A percentile compares a stretch with the other conserved stretches of the same genome.
Evolutionary conservation across 2,113 vertebrate species (phyloP).

Genomic region (Columbina picui): DNA sequence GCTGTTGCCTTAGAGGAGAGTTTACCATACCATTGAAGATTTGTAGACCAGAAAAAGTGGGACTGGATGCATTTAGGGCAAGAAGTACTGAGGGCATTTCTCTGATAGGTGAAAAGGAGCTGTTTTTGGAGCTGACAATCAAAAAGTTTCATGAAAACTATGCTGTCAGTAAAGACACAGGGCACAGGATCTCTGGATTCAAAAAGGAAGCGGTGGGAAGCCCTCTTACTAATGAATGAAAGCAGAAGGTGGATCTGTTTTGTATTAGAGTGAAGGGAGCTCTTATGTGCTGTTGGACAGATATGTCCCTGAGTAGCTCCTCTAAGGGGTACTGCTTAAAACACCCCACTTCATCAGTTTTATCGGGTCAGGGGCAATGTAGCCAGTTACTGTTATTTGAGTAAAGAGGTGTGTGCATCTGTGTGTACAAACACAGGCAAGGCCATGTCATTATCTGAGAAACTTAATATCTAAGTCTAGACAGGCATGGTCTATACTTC

Average conservation of each 20-base stretch:
- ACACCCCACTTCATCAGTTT: neutral
- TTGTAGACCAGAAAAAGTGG: neutral
- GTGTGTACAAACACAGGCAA: neutral
- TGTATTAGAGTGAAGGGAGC: neutral
- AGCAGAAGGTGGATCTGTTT: neutral
- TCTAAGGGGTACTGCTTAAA: neutral
- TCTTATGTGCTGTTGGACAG: neutral
- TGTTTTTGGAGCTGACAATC: neutral
- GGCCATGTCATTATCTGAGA: neutral
- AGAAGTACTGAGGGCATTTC: neutral
- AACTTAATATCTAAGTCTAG: neutral
- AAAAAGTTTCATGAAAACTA: neutral
- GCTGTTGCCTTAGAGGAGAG: neutral
- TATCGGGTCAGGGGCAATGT: accelerated
- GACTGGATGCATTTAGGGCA: neutral
- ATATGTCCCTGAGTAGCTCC: neutral
- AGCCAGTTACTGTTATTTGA: neutral
- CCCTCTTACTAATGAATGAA: neutral
- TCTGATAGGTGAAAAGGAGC: neutral
- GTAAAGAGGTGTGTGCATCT: neutral
- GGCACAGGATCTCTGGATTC: neutral
- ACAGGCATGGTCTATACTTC: neutral
- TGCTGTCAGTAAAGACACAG: neutral
- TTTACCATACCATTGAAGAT: neutral
- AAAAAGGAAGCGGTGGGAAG: neutral